These are phyloP conservation scores for Sarotherodon lohbergeri DNA, from an alignment of 2,113 vertebrate species.

Conservation along the genomic window DNA sequence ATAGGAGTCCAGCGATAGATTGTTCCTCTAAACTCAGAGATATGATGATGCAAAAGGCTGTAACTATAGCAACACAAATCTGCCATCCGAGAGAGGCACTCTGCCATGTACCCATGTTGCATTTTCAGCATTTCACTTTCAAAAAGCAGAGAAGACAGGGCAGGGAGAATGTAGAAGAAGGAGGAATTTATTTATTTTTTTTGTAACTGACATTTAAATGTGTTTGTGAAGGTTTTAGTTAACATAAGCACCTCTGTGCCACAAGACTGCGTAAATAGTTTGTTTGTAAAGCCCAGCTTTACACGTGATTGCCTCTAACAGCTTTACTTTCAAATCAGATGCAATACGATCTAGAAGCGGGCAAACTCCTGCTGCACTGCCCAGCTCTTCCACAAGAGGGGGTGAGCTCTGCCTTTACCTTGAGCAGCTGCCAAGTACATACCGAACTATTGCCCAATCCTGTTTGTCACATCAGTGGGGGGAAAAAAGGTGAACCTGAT, in stretches of 20 bases:
- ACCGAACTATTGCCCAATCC: conserved; percentile 40
- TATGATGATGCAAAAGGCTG: conserved; percentile 27
- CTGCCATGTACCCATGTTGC: background rate
- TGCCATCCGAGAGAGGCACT: conserved; percentile 1
- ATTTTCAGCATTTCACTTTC: background rate
- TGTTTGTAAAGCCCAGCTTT: background rate
- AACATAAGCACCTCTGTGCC: background rate
- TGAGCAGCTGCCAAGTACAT: conserved; percentile 9
- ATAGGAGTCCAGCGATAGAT: background rate
- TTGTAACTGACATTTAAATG: background rate
- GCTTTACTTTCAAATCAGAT: background rate
- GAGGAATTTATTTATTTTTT: rapidly evolving
- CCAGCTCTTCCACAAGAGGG: conserved; percentile 50
- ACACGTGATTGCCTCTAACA: background rate
- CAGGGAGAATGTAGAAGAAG: background rate
- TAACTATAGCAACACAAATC: conserved; percentile 50
- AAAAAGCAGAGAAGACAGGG: background rate
- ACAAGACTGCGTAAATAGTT: background rate
- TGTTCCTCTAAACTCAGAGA: background rate
- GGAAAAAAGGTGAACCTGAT: background rate
- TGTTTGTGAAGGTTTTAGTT: background rate
- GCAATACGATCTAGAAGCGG: background rate
- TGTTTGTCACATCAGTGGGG: conserved; percentile 23
- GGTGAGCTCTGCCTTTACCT: background rate
- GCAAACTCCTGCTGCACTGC: background rate